phyloP scores from a whole-genome alignment of 2,888 invertebrate genomes.

The Hypomecis atomaria region DNA sequence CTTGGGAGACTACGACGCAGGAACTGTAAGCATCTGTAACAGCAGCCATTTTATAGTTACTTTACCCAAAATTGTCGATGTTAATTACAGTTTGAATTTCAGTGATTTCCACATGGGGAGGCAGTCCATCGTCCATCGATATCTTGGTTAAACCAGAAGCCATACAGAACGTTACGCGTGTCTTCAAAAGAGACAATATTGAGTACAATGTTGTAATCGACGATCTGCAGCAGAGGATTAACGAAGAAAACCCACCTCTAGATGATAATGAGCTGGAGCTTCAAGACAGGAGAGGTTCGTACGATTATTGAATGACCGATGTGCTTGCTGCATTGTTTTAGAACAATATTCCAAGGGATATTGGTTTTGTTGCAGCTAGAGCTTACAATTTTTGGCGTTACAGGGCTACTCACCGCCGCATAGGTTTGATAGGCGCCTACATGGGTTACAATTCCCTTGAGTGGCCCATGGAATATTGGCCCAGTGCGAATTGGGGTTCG shows the following conservation, averaged over 20 bases:
- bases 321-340: conserved; percentile 20
- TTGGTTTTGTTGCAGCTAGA: conserved; percentile 82
- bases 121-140: conserved; percentile 86
- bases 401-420: conserved; percentile 75
- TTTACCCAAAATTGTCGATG: not conserved
- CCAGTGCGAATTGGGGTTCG: conserved; percentile 86
- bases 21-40: conserved; percentile 64
- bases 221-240: conserved; percentile 91
- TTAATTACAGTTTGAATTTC: conserved; percentile 22
- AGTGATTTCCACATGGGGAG: conserved; percentile 88
- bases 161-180: conserved; percentile 86
- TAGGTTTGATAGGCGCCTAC: conserved; percentile 75
- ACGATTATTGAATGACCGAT: conserved; percentile 12
- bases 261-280: conserved; percentile 88
- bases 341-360: conserved; percentile 69
- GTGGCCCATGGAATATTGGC: conserved; percentile 85
- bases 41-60: not conserved
- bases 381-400: conserved; percentile 85
- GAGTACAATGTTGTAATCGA: conserved; percentile 89
- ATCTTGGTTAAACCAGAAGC: conserved; percentile 88
- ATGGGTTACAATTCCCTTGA: conserved; percentile 84
- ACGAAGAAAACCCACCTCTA: conserved; percentile 90
- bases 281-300: conserved; percentile 88
- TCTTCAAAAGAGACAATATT: conserved; percentile 86
- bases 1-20: conserved; percentile 66